Evolutionary conservation across 2,113 vertebrate species (phyloP), one percentile per base, ranked within the genome.

Genomic region (Dicerorhinus sumatrensis): DNA sequence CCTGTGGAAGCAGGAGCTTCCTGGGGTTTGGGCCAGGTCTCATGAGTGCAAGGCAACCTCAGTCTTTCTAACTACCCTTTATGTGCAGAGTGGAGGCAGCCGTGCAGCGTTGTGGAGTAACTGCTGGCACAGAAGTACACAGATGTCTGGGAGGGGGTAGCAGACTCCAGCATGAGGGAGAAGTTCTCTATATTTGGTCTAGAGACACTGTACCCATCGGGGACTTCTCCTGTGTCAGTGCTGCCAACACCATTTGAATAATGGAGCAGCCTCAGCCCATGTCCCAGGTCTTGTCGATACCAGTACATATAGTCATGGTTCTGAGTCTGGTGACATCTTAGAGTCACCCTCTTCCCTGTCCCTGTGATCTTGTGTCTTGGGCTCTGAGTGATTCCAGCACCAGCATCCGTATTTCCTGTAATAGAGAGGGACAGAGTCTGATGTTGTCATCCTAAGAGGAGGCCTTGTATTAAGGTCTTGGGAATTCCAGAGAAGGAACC

Each of bases 181-280:
- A 98, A 97, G 1, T 89, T 0, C 7, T 86, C 31, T 21, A 0
- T 86, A 0, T 12, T 46, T 29, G 9, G 0, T 89, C 97, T 94
- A 0, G 39, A 54, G 77, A 51, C 73, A 0, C 0, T 69, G 92
- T 95, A 97, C 23, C 92, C 87, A 0, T 83, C 14, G 0, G 89
- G 16, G 23, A 92, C 3, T 0, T 97, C 96, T 79, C 63, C 92
- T 90, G 80, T 72, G 0, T 0, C 23, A 11, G 0, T 21, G 12
- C 0, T 46, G 0, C 0, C 0, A 7, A 0, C 0, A 27, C 0
- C 1, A 9, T 4, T 2, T 23, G 96, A 97, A 6, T 93, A 96
- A 11, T 79, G 0, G 54, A 97, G 84, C 8, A 98, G 91, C 77
- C 10, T 83, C 75, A 96, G 80, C 1, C 70, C 54, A 0, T 85